Evolutionary conservation across 2,113 vertebrate genomes (phyloP).

Genomic region (Sprattus sprattus): DNA sequence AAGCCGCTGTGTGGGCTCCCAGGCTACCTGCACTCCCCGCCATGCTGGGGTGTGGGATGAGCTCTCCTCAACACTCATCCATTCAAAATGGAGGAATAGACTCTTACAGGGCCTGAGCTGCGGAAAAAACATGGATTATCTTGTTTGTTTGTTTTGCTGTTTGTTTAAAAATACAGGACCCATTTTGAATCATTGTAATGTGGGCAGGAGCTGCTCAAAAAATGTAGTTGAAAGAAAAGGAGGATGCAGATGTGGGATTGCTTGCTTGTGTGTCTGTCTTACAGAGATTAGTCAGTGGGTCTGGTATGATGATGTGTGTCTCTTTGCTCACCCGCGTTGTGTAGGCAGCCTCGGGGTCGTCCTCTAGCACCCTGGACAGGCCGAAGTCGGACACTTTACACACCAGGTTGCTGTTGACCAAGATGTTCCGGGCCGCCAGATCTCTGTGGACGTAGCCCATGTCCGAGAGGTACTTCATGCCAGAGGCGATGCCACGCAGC

Average conservation of each 20-base stretch:
- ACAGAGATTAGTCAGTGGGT: not conserved
- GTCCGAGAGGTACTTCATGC: constrained; percentile 88
- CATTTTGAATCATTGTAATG: not conserved
- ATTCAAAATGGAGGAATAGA: not conserved
- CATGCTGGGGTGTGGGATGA: not conserved
- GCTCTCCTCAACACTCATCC: not conserved
- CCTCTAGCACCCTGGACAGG: constrained; percentile 83
- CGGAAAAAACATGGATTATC: not conserved
- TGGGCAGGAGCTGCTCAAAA: not conserved
- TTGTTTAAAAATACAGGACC: not conserved
- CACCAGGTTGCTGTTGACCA: constrained; percentile 89
- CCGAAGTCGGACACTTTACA: constrained; percentile 90
- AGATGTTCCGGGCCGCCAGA: constrained; percentile 83
- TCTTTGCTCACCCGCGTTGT: constrained; percentile 76
- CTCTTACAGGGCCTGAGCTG: not conserved
- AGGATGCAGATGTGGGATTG: not conserved
- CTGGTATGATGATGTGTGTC: not conserved
- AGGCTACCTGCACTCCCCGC: not conserved
- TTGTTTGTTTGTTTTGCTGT: not conserved
- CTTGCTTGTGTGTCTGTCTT: not conserved
- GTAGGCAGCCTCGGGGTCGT: constrained; percentile 86
- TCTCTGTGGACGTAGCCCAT: constrained; percentile 89
- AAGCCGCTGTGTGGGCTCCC: constrained; percentile 16
- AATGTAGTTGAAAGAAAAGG: not conserved
- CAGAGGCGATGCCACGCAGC: constrained; percentile 85